Conservation (phyloP, 2,888 invertebrate genomes). For the Rhagium mordax region DNA sequence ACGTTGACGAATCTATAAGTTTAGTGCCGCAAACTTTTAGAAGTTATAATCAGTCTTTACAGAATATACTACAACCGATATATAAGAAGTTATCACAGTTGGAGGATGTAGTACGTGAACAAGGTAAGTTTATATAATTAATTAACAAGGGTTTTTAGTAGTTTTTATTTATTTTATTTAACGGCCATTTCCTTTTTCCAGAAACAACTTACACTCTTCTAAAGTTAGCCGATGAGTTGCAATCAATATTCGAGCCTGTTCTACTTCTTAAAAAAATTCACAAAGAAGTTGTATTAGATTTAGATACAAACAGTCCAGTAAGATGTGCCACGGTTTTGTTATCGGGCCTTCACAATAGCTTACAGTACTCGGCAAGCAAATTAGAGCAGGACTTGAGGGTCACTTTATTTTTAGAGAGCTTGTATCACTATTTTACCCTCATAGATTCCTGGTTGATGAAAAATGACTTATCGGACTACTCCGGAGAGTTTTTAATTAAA, state of each 20-base stretch:
- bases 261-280: slow-evolving; percentile 59
- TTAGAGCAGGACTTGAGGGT: slow-evolving; percentile 64
- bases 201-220: slow-evolving; percentile 64
- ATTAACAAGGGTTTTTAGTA: no score
- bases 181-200: slow-evolving; percentile 58
- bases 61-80: slow-evolving; percentile 60
- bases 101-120: slow-evolving; percentile 61
- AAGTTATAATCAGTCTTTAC: slow-evolving; percentile 60
- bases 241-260: slow-evolving; percentile 59
- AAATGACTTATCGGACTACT: slow-evolving; percentile 62
- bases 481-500: slow-evolving; percentile 64
- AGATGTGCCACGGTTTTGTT: slow-evolving; percentile 60
- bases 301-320: slow-evolving; percentile 48
- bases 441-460: slow-evolving; percentile 65
- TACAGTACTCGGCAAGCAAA: slow-evolving; percentile 59
- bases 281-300: slow-evolving; percentile 55
- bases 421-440: slow-evolving; percentile 63
- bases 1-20: slow-evolving; percentile 41
- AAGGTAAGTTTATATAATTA: no score
- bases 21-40: slow-evolving; percentile 61
- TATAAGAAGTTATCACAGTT: slow-evolving; percentile 58
- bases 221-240: slow-evolving; percentile 58
- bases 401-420: slow-evolving; percentile 63
- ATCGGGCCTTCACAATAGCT: slow-evolving; percentile 57
- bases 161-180: not conserved